Conservation (phyloP, 2,888 invertebrate genomes). For the Microdon myrmicae region DNA sequence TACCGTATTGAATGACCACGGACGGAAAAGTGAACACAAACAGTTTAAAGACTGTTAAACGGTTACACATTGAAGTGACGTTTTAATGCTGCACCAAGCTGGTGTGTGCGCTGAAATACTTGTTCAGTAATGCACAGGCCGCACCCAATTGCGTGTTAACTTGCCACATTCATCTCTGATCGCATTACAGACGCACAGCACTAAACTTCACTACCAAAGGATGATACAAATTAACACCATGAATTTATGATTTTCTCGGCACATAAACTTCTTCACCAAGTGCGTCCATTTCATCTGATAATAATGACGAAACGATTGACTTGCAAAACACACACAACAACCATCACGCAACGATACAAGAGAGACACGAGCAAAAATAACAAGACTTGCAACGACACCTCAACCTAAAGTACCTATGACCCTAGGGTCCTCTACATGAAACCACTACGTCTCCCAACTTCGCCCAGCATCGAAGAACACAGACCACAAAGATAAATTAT, state of each 20-base stretch:
- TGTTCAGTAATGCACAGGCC: too few species aligned
- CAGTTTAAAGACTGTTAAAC: too few species aligned
- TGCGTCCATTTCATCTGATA: slow-evolving; percentile 20
- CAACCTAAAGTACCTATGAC: slow-evolving; percentile 48
- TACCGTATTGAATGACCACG: too few species aligned
- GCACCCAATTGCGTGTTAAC: too few species aligned
- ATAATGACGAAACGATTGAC: slow-evolving; percentile 13
- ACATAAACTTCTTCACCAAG: slow-evolving; percentile 49
- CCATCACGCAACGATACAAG: slow-evolving; percentile 16
- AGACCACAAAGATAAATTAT: slow-evolving; percentile 56
- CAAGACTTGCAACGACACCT: too few species aligned
- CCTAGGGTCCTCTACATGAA: slow-evolving; percentile 42
- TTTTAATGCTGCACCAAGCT: too few species aligned
- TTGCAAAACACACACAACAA: slow-evolving; percentile 13
- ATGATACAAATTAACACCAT: slow-evolving; percentile 50
- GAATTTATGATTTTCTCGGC: slow-evolving; percentile 51
- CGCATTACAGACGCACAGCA: slow-evolving; percentile 12
- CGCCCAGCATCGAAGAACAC: slow-evolving; percentile 1
- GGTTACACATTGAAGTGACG: too few species aligned
- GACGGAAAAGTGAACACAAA: too few species aligned
- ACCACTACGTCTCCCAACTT: background rate
- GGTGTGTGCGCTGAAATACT: too few species aligned
- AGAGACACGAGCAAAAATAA: slow-evolving; percentile 5
- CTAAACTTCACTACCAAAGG: slow-evolving; percentile 50
- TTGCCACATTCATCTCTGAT: background rate